These are phyloP conservation scores for Rosalia funebris DNA, from an alignment of 2,888 invertebrate species.

Conservation along the genomic window DNA sequence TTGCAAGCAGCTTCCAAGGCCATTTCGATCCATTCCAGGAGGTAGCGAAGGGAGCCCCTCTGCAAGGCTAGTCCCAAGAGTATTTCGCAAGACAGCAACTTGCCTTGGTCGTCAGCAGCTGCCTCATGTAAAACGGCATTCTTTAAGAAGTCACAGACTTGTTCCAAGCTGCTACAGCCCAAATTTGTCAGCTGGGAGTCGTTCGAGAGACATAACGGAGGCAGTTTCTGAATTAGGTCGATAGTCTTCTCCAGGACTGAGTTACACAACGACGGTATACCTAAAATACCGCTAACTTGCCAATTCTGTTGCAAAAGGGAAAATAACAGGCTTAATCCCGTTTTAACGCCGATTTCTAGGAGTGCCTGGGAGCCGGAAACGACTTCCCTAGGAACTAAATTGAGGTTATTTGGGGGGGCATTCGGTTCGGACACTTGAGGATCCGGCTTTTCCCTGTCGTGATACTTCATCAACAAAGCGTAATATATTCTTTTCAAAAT, in stretches of 20 bases:
- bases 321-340: conserved; percentile 70
- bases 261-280: conserved; percentile 66
- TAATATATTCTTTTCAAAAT: conserved; percentile 69
- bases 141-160: conserved; percentile 67
- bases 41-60: conserved; percentile 69
- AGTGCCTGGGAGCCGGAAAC: conserved; percentile 66
- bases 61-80: conserved; percentile 69
- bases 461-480: conserved; percentile 68
- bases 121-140: conserved; percentile 66
- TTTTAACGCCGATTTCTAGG: conserved; percentile 71
- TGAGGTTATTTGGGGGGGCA: conserved; percentile 34
- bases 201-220: conserved; percentile 70
- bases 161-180: conserved; percentile 66
- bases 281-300: conserved; percentile 62
- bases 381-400: conserved; percentile 44
- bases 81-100: conserved; percentile 65
- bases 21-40: conserved; percentile 73
- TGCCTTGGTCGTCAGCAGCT: conserved; percentile 65
- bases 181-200: conserved; percentile 68
- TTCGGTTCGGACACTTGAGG: conserved; percentile 27
- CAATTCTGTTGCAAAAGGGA: conserved; percentile 71
- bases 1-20: conserved; percentile 63
- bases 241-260: conserved; percentile 70
- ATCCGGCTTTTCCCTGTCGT: conserved; percentile 62
- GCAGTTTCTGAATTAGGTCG: conserved; percentile 67